Conservation (phyloP, 2,113 vertebrate genomes). For the Cyprinodon brontotheroides region DNA sequence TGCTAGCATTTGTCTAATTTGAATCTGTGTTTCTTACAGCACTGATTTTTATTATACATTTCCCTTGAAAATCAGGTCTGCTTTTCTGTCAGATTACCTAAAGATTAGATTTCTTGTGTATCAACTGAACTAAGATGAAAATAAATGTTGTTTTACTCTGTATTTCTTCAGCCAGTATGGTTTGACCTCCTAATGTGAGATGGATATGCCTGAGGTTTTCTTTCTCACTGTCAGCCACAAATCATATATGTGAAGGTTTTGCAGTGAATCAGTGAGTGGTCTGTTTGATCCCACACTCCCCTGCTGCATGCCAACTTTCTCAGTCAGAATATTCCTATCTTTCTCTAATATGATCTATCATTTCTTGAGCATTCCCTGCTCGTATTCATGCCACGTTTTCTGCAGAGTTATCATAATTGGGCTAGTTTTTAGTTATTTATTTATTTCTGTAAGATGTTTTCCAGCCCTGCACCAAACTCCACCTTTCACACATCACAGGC, state of each 20-base stretch:
- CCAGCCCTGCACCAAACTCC: neutral
- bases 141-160: neutral
- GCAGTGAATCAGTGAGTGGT: neutral
- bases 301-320: neutral
- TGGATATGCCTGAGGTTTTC: neutral
- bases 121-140: neutral
- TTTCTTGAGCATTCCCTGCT: constrained; percentile 15
- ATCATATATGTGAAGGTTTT: neutral
- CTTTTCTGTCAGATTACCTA: neutral
- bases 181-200: neutral
- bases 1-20: too few species aligned
- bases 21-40: too few species aligned
- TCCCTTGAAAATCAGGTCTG: neutral
- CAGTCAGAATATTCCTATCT: constrained; percentile 15
- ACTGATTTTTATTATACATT: neutral
- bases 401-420: constrained; percentile 43
- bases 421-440: constrained; percentile 22
- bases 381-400: constrained; percentile 28
- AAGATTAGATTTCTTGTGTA: neutral
- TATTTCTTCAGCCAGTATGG: neutral
- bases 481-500: constrained; percentile 17
- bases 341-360: constrained; percentile 16
- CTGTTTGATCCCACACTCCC: neutral
- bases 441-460: constrained; percentile 8
- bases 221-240: neutral